A percentile compares a stretch with the other conserved stretches of the same genome.
Conservation (phyloP, 1,140 invertebrate species). For the Zaprionus davidi region DNA sequence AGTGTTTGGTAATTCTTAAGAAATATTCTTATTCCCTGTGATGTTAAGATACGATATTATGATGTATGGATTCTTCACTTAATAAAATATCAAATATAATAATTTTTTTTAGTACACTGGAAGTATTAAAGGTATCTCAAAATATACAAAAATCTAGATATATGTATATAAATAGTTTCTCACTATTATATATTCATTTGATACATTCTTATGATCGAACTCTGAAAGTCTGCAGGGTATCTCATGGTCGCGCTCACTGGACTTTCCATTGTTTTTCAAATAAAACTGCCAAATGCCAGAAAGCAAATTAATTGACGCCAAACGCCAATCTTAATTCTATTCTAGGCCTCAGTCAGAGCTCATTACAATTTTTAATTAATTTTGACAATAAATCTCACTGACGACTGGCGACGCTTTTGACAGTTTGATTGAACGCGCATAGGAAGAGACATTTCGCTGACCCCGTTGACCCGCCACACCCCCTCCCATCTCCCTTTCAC, state of each 20-base stretch:
- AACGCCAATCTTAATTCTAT: slow-evolving; percentile 58
- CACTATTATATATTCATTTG: too few species aligned
- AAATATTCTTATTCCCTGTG: too few species aligned
- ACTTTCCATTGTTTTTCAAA: slow-evolving; percentile 49
- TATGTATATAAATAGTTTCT: too few species aligned
- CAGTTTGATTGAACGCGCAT: slow-evolving; percentile 68
- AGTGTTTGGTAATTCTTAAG: too few species aligned
- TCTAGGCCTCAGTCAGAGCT: slow-evolving; percentile 41
- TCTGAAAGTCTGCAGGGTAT: not conserved
- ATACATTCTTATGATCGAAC: not conserved
- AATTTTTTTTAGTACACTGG: too few species aligned
- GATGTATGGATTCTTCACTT: too few species aligned
- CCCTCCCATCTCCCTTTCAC: not conserved
- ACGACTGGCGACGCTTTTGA: slow-evolving; percentile 40
- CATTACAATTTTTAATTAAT: slow-evolving; percentile 82
- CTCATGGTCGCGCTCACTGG: not conserved
- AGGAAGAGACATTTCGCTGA: slow-evolving; percentile 5
- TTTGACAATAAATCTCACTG: slow-evolving; percentile 73
- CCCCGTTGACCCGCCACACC: not conserved
- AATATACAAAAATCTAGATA: too few species aligned
- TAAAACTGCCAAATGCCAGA: slow-evolving; percentile 71
- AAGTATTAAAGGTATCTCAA: not conserved
- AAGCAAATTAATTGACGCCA: slow-evolving; percentile 68
- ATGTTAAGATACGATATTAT: too few species aligned
- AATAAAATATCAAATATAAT: too few species aligned